Evolutionary conservation across 1,140 invertebrate genomes (phyloP), one percentile per base, ranked within the genome.

Genomic region (Lepidurus couesii): DNA sequence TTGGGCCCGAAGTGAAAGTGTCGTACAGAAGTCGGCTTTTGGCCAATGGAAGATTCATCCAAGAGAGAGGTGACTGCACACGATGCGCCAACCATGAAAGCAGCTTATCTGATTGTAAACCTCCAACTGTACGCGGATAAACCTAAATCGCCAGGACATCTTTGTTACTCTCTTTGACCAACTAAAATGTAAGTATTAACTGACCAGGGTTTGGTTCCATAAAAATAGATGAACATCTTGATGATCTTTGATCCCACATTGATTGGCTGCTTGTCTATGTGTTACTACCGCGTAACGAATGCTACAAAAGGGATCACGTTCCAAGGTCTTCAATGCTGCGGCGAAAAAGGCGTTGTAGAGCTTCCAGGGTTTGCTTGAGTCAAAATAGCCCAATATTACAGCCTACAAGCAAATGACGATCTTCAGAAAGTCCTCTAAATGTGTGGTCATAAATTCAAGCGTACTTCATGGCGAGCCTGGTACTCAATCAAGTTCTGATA

Each of bases 181-280:
- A 65, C 53, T 13, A 21, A 65, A 16, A 65, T n/a, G 16, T 21
- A 47, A 47, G 16, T 47, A 5, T 47, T 4, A 47, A 47, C 21
- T 16, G 6, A 65, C 53, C 53, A 65, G 13, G 16, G 53, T 65
- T 65, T 65, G 53, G 21, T 65, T 65, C 53, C 53, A 65, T 9
- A 65, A 21, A 21, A 65, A 65, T 21, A 65, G 21, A 65, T 21
- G 53, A 21, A 65, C 13, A 21, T 65, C 53, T 21, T 65, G 16
- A 65, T 65, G 53, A 65, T 65, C 9, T 65, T 65, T 65, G n/a
- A 65, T 65, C 53, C 53, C 53, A 65, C 53, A 65, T 65, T 65
- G 53, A 65, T 65, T 65, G 3, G 53, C 53, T 10, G 53, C 53
- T 65, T n/a, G 21, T 21, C 53, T 65, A 65, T 65, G 53, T 21